Evolutionary conservation across 2,888 invertebrate species (phyloP).

Genomic region (Harmothoe impar): DNA sequence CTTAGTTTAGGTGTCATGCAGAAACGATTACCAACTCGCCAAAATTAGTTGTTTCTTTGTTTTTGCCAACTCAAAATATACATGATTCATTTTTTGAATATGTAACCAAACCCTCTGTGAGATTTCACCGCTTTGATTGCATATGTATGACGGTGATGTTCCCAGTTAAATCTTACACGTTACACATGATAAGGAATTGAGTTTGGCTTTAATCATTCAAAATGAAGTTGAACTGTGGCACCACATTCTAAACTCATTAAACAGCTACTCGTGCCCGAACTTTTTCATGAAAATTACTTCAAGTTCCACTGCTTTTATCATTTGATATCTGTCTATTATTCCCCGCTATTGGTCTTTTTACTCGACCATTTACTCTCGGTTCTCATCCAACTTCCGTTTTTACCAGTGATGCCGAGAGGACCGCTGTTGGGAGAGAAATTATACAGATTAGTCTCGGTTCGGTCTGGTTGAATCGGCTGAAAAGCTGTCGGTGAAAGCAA

Average conservation of each 20-base stretch:
- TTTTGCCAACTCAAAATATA: too few species aligned
- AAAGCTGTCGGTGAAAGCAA: constrained; percentile 1
- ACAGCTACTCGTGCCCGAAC: background rate
- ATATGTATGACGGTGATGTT: too few species aligned
- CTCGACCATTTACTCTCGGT: constrained; percentile 53
- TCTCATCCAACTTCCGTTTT: constrained; percentile 49
- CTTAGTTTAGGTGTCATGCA: too few species aligned
- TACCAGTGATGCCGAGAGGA: constrained; percentile 61
- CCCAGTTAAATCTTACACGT: too few species aligned
- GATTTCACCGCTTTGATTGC: too few species aligned
- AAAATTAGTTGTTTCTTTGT: too few species aligned
- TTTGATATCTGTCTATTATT: constrained; percentile 5
- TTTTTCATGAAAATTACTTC: background rate
- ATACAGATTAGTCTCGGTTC: constrained; percentile 61
- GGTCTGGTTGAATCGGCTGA: constrained; percentile 42
- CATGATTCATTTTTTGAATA: too few species aligned
- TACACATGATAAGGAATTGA: background rate
- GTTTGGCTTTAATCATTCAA: constrained; percentile 8
- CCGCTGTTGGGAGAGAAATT: constrained; percentile 63
- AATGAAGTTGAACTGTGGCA: background rate
- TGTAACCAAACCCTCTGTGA: too few species aligned
- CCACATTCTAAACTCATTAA: background rate
- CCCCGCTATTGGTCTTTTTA: constrained; percentile 27
- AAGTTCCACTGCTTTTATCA: constrained; percentile 42
- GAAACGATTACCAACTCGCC: too few species aligned